Base-by-base conservation (phyloP, 2,797 vertebrate species). In the Sebastes diploproa region DNA sequence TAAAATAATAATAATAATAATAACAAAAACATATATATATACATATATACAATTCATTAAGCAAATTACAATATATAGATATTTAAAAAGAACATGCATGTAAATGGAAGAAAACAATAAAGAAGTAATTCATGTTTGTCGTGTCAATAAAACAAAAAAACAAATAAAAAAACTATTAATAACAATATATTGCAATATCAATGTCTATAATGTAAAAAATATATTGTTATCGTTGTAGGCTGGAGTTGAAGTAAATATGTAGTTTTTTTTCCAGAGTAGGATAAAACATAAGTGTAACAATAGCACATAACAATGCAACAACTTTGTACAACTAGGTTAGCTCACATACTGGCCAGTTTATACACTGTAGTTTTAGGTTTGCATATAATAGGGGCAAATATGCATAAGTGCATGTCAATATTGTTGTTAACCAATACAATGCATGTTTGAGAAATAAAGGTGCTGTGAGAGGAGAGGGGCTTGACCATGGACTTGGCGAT, bases 401-500 rank as follows among this genome's bases (percentile, higher is more conserved):
- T 16, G 13, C 18, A 20, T 18, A 22, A 11, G 5, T 1, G 18
- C 22, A 27, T 23, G 18, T 22, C 22, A n/a, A 22, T 14, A 6
- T 20, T 23, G 34, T 32, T 27, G n/a, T 58, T 16, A 16, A 56
- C 7, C 34, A 52, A 54, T 42, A 27, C 23, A 66, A 64, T 59
- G 34, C 12, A 78, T 72, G 13, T 71, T 66, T 65, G 3, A 68
- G 54, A 81, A 76, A 85, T 60, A 56, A 72, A 63, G 63, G 5
- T 18, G 34, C 74, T 1, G 23, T 54, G 52, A 38, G 9, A 63
- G 20, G 27, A 38, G 78, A 62, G 65, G 46, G 36, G 65, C 42
- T 5, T 69, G 66, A 42, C 38, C 38, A 42, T 42, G 22, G 75
- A 70, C 32, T 71, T 58, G 82, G 87, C 90, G 81, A 65, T 60